Evolutionary conservation across 1,140 invertebrate species (phyloP), one percentile per base, ranked within the genome.

Genomic region (Scaptomyza pallida): DNA sequence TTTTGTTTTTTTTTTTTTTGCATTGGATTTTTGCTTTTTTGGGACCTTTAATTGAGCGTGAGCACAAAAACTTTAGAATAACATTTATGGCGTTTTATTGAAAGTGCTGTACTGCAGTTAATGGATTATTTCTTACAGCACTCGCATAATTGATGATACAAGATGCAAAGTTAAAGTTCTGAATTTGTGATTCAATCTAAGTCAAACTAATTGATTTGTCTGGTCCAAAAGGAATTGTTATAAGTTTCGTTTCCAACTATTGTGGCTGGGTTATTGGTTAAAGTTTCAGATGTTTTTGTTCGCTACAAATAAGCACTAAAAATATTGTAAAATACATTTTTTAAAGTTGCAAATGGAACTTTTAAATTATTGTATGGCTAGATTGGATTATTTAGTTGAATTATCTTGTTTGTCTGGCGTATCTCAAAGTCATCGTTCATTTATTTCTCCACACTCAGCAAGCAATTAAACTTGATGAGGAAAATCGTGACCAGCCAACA

Each of bases 1-100:
- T 37, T 17, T 21, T 33, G 23, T 23, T n/a, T 19, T 21, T 59
- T 33, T 45, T 23, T n/a, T 19, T 21, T 59, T 33, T 45, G 23
- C 6, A 30, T 30, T 30, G 1, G 23, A 23, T 2, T 23, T 0
- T 26, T 26, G 23, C 19, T 16, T 40, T 19, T n/a, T 26, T 51
- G 16, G n/a, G 45, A n/a, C 30, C 47, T 48, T 62, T 40, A 69
- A 69, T 54, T 54, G 48, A 44, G 56, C 30, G 3, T 51, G 35
- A 51, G 21, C 10, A 17, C 5, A 19, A 19, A 26, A 61, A 52
- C 23, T 45, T 54, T 47, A n/a, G 8, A 35, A 19, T 52, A 43
- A 33, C 40, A 44, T 37, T 54, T 52, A 62, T 69, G 41, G 44
- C 40, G n/a, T 61, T 61, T 26, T 26, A 61, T 50, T 26, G 15